Percentiles rank a stretch among this genome's conserved stretches.
phyloP scores from a whole-genome alignment of 1,140 invertebrate genomes.

The Drosophila pseudoananassae region DNA sequence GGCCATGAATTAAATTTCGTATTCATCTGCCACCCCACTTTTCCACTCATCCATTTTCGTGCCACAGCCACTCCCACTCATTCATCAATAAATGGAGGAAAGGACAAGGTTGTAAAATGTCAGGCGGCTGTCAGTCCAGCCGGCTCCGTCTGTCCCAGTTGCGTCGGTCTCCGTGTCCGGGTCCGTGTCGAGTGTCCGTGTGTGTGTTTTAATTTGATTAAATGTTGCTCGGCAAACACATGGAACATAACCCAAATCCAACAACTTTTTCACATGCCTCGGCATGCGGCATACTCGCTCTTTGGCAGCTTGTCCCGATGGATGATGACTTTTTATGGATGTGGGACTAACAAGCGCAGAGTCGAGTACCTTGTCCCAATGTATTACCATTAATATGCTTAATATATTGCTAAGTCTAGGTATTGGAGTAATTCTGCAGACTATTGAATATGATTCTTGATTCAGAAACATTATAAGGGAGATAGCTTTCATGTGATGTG shows the following conservation, averaged over 20 bases:
- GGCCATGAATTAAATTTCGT: conserved; percentile 49
- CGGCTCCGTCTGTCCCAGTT: conserved; percentile 33
- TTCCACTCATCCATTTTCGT: conserved; percentile 8
- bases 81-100: conserved; percentile 61
- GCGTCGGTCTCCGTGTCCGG: conserved; percentile 4
- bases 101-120: conserved; percentile 62
- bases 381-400: no score
- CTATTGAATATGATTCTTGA: background rate
- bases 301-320: conserved; percentile 2
- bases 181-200: conserved; percentile 9
- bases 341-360: background rate
- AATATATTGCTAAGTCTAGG: no score
- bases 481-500: background rate
- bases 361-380: no score
- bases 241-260: conserved; percentile 55
- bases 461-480: background rate
- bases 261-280: conserved; percentile 26
- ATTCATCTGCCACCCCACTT: conserved; percentile 37
- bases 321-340: conserved; percentile 1
- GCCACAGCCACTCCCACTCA: conserved; percentile 20
- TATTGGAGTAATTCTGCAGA: no score
- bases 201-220: conserved; percentile 72
- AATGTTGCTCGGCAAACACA: conserved; percentile 63
- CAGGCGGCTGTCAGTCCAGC: conserved; percentile 54
- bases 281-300: background rate